Evolutionary conservation across 2,888 invertebrate species (phyloP), one percentile per base, ranked within the genome.

Genomic region (Junonia oenone): DNA sequence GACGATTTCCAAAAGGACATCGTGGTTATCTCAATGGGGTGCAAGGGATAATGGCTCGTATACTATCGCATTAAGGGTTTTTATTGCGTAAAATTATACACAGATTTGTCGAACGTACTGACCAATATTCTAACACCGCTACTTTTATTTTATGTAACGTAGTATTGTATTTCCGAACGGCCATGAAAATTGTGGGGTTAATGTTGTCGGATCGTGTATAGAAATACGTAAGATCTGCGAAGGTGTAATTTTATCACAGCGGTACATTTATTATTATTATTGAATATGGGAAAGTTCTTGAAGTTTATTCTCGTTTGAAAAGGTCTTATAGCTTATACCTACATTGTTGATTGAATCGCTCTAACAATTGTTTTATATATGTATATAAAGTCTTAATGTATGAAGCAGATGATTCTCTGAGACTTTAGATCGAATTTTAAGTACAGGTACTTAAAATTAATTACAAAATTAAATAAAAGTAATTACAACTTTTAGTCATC

Each of bases 61-160:
- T 48, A 13, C 0, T 48, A 1, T 19, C 2, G 1, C 8, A 0
- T 2, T 51, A 45, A 53, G 19, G 38, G 55, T 29, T 27, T 22
- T 47, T 58, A 53, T 58, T 5, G 52, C 19, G 8, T 9, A 31
- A 38, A 47, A 27, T 8, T 6, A 27, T 48, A 43, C 47, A n/a
- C 17, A 22, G 29, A 35, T 38, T 53, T 43, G 47, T 22, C 26
- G 14, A 27, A n/a, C 19, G 33, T 46, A 45, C 51, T 58, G 33
- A 56, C 52, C 50, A 33, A 50, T 38, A 57, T 49, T 45, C 51
- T 58, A 56, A 60, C 49, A 55, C 40, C 50, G 45, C 46, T 56
- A 56, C 53, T 61, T 58, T 61, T 58, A 58, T 61, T 61, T 61
- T 55, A 61, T 61, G 58, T 58, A 50, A 51, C 53, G 29, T 31